Evolutionary conservation across 2,113 vertebrate species (phyloP), one percentile per base, ranked within the genome.

Genomic region (Corythoichthys intestinalis): DNA sequence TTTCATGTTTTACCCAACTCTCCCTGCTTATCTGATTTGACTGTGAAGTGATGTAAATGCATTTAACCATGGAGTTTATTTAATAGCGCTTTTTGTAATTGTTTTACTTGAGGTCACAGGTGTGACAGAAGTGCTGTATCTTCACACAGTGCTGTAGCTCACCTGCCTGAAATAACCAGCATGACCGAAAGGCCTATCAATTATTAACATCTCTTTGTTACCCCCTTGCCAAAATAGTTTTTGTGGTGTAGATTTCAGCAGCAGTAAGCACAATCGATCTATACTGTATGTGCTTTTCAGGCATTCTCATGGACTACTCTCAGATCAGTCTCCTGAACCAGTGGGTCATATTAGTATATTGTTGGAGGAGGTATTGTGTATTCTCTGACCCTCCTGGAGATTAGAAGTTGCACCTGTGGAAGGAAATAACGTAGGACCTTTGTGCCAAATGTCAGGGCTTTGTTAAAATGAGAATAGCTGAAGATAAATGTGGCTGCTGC

Each of bases 151-250:
- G 59, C 46, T 70, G 56, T 66, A 72, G 75, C 67, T 56, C 65
- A 60, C 64, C 48, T 83, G 41, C 66, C 64, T 81, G 78, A 78
- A 84, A 81, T 86, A 75, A 88, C 73, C 70, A 67, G 65, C 78
- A 69, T 75, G 82, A 78, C 76, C 72, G 68, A 70, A 73, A 83
- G 80, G 82, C 71, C 72, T 83, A 85, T 90, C 75, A 83, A 83
- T 91, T 88, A 88, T 88, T 90, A 81, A 88, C 84, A 82, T 86
- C 80, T 77, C 65, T n/a, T 38, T 73, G 79, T 74, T 79, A 67
- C 74, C 63, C 69, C 71, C 70, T 50, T 13, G 37, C 71, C 67
- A 83, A 85, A 84, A 48, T 14, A 0, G 1, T 13, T 47, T 12
- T 12, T 7, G 70, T 67, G 68, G 78, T 82, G 73, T 79, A 47